A percentile compares a stretch with the other conserved stretches of the same genome.
Evolutionary conservation across 2,888 invertebrate genomes (phyloP).

Genomic region (Patella depressa): DNA sequence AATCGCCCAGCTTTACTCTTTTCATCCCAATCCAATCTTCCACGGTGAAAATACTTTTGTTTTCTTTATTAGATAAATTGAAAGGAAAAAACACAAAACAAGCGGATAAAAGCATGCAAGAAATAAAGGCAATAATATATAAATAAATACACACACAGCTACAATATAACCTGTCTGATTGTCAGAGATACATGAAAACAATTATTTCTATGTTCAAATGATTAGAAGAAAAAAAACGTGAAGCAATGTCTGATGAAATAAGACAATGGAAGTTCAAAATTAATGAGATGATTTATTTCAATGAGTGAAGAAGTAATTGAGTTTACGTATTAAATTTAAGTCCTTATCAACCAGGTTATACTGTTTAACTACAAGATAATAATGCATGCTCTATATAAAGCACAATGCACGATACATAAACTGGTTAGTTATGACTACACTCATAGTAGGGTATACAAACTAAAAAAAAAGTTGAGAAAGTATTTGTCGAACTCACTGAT

Average conservation of each 20-base stretch:
- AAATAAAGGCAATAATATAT: constrained; percentile 15
- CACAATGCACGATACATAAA: not conserved
- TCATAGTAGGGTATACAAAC: too few relatives aligned
- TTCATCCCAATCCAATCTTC: constrained; percentile 97
- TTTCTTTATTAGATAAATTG: constrained; percentile 46
- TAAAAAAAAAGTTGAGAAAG: too few relatives aligned
- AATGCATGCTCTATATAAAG: not conserved
- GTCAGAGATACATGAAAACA: not conserved
- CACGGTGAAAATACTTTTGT: constrained; percentile 90
- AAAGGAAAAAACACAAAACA: constrained; percentile 35
- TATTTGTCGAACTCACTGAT: too few relatives aligned
- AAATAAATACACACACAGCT: constrained; percentile 16
- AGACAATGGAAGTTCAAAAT: not conserved
- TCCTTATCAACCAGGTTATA: too few relatives aligned
- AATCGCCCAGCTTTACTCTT: constrained; percentile 97
- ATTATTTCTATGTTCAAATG: not conserved
- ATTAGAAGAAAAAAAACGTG: constrained; percentile 4
- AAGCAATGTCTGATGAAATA: constrained; percentile 19
- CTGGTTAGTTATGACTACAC: too few relatives aligned
- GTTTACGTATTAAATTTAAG: too few relatives aligned
- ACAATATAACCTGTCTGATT: not conserved
- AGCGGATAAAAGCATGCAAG: constrained; percentile 41
- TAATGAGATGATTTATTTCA: too few relatives aligned
- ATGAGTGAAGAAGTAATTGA: constrained; percentile 30
- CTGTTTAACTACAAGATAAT: too few relatives aligned